phyloP scores from a whole-genome alignment of 1,140 invertebrate species.

The Drosophila lini region DNA sequence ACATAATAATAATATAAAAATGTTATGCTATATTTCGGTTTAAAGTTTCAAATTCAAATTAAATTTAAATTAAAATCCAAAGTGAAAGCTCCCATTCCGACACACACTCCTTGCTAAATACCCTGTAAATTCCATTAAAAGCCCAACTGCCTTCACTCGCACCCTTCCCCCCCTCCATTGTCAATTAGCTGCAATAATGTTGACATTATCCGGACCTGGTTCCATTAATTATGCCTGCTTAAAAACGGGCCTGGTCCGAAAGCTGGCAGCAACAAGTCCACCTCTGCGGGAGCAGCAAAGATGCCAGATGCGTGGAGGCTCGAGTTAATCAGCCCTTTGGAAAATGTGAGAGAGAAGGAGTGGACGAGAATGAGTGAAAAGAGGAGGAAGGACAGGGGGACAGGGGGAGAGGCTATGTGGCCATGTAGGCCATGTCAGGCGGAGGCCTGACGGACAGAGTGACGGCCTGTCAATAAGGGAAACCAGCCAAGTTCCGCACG shows the following conservation, averaged over 20 bases:
- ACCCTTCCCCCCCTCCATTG: slow-evolving; percentile 21
- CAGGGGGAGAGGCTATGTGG: not conserved
- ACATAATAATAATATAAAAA: too few species aligned
- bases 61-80: too few species aligned
- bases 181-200: slow-evolving; percentile 55
- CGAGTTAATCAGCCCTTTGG: slow-evolving; percentile 20
- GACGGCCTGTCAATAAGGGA: slow-evolving; percentile 49
- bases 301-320: not conserved
- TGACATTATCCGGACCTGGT: slow-evolving; percentile 39
- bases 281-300: not conserved
- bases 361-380: not conserved
- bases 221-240: slow-evolving; percentile 49
- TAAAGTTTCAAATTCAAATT: too few species aligned
- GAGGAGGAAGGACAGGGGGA: not conserved
- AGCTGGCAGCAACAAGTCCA: slow-evolving; percentile 44
- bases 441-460: slow-evolving; percentile 34
- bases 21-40: too few species aligned
- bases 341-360: not conserved
- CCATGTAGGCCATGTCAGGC: slow-evolving; percentile 27
- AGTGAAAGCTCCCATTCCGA: too few species aligned
- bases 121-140: slow-evolving; percentile 17
- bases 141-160: not conserved
- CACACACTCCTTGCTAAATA: not conserved
- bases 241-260: slow-evolving; percentile 11
- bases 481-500: slow-evolving; percentile 13